Evolutionary conservation across 1,140 invertebrate species (phyloP).

Genomic region (Drosophila takahashii): DNA sequence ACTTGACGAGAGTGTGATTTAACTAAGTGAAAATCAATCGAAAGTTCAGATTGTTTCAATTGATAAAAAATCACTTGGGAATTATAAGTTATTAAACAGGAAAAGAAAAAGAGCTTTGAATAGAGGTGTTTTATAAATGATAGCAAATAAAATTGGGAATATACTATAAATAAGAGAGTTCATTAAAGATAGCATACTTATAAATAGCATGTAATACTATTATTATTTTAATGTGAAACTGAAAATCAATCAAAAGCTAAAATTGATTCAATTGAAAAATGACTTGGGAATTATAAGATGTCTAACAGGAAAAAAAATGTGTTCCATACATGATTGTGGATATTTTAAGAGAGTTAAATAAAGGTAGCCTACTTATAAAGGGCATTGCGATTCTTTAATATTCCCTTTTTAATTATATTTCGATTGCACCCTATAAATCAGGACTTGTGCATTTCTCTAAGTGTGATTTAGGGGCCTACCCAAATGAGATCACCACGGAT

Average conservation of each 20-base stretch:
- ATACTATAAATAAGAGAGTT: no score
- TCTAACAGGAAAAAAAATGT: background rate
- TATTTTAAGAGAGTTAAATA: no score
- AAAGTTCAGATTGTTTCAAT: background rate
- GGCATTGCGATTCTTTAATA: no score
- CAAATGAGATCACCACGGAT: slow-evolving; percentile 30
- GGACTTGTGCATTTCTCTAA: slow-evolving; percentile 26
- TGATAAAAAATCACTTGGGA: background rate
- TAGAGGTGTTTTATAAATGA: background rate
- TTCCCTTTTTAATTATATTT: no score
- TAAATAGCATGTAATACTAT: no score
- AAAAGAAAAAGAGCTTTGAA: background rate
- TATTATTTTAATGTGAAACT: no score
- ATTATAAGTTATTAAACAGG: background rate
- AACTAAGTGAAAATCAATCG: background rate
- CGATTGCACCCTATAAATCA: background rate
- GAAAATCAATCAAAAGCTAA: background rate
- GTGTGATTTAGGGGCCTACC: slow-evolving; percentile 7
- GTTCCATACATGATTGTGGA: no score
- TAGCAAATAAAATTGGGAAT: no score
- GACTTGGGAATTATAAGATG: background rate
- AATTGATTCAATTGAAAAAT: background rate
- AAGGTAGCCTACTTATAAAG: background rate
- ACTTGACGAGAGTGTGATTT: slow-evolving; percentile 1
- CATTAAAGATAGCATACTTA: no score